Percentiles rank a stretch among this genome's conserved stretches.
phyloP scores from a whole-genome alignment of 1,140 invertebrate species.

The Pomacea maculata region DNA sequence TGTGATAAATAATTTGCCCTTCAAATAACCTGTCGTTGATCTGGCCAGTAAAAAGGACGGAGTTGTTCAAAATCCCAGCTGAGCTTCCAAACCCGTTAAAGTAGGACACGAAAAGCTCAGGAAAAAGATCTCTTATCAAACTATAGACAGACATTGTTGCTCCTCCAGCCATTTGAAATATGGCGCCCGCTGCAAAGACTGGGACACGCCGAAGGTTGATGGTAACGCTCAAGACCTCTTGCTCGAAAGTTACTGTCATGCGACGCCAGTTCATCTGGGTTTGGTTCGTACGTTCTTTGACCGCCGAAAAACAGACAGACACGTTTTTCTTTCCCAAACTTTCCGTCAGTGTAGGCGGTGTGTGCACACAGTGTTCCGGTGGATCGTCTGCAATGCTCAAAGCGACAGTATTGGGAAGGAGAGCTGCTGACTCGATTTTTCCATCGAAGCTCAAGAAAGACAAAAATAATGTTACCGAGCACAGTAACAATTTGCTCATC shows the following conservation, averaged over 20 bases:
- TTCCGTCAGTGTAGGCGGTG: neutral
- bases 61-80: neutral
- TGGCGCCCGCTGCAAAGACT: conserved; percentile 1
- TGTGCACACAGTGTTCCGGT: neutral
- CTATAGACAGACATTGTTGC: neutral
- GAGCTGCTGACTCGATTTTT: too few species aligned
- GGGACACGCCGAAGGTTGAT: neutral
- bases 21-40: conserved; percentile 10
- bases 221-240: neutral
- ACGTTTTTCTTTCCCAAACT: neutral
- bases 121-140: neutral
- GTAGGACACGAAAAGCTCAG: conserved; percentile 2
- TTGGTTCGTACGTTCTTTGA: neutral
- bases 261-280: neutral
- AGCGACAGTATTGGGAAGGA: conserved; percentile 8
- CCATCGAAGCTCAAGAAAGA: too few species aligned
- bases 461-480: too few species aligned
- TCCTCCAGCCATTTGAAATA: conserved; percentile 6
- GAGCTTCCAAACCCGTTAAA: conserved; percentile 15
- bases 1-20: conserved; percentile 11
- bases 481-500: too few species aligned
- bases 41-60: conserved; percentile 9
- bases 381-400: conserved; percentile 8
- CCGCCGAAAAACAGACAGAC: conserved; percentile 4
- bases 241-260: neutral